Base-by-base conservation (phyloP, 1,140 invertebrate species). In the Phthorimaea operculella region DNA sequence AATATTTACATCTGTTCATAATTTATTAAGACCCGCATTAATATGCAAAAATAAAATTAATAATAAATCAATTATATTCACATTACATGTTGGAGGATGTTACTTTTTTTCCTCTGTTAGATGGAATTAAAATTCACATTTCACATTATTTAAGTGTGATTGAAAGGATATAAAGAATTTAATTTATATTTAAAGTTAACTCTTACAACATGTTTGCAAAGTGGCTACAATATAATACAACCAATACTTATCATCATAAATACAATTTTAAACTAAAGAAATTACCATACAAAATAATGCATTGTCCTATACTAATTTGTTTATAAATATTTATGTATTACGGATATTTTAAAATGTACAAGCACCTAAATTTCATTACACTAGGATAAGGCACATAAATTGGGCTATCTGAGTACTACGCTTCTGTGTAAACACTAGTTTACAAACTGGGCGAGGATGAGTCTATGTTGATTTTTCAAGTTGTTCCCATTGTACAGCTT, bases 1-100 rank as follows among this genome's bases (percentile, higher is more conserved):
- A 55, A 54, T 80, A 80, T 81, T 74, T 78, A 80, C 76, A 83
- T 60, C 10, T 47, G 16, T 60, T 70, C 71, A 77, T 76, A 76
- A 79, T 77, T 79, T 77, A 81, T 66, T 70, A 64, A 69, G 66
- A 75, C 70, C 70, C 70, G 68, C 63, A 68, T 70, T 60, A 59
- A 52, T 75, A 70, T 72, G 70, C 70, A 70, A 66, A 64, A 68
- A 51, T 56, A 60, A 57, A 60, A 70, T 60, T 15, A 42, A 54
- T 21, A 44, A 49, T 76, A 76, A 60, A 45, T 54, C 21, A 28
- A 28, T 28, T 50, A 61, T 55, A 57, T 28, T 28, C 21, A 28
- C 21, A 28, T 28, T 28, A 28, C 21, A 28, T 28, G 21, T 28
- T 28, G 21, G 21, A 28, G 6, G 6, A 28, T 28, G 21, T 28